Evolutionary conservation across 2,888 invertebrate species (phyloP), one percentile per base, ranked within the genome.

Genomic region (Polymixis lichenea): DNA sequence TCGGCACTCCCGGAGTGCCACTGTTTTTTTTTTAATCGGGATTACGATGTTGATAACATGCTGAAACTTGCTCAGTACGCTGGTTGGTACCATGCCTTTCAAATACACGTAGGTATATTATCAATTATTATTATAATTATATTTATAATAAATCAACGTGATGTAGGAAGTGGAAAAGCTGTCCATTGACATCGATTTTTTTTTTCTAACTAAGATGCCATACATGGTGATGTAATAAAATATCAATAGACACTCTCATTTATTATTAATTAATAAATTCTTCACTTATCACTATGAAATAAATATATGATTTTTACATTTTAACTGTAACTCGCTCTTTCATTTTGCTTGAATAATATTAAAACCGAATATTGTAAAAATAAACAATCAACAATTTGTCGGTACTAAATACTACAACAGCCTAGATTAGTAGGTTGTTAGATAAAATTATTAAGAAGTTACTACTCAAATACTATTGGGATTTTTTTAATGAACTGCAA

Each of bases 231-330:
- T 70, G 78, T 88, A 80, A 66, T 88, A 87, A 86, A 81, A 85
- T 88, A 89, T 83, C 28, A 80, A 79, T 79, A 82, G 82, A 87
- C 81, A 79, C 78, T 82, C 75, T 68, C 69, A 77, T 83, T 80
- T 70, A 84, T 75, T 75, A 71, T 83, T 86, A 86, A 82, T 80
- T 82, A 89, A 90, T 90, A 91, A 91, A 91, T 89, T 88, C 84
- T 86, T 88, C 78, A 55, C 85, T 87, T 89, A 88, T 64, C 67
- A 76, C 83, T 87, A 88, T 80, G 17, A 81, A 86, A 88, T 89
- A 88, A 87, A 87, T 88, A 87, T 84, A 78, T 75, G 43, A 53
- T 80, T 77, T 80, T 78, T 78, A 84, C 77, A 82, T 84, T 76
- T 77, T 32, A 67, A 76, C 25, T 75, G 65, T 72, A 53, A 79